phyloP scores from a whole-genome alignment of 1,140 invertebrate genomes.

The Sogatella furcifera region DNA sequence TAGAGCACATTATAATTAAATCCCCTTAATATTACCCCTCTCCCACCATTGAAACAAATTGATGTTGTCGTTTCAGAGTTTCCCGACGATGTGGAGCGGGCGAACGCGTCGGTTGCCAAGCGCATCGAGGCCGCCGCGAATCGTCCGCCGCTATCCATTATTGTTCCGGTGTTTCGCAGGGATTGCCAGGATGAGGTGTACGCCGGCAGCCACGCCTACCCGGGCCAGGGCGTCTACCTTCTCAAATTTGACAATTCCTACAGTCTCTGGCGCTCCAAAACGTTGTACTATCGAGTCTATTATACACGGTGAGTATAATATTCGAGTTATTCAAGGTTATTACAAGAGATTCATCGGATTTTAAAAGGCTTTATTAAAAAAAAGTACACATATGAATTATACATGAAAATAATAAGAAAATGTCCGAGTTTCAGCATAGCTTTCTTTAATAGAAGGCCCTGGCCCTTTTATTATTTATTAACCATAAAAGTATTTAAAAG shows the following conservation, averaged over 20 bases:
- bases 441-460: too few species aligned
- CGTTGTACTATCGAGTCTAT: slow-evolving; percentile 96
- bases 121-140: neutral
- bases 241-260: slow-evolving; percentile 99
- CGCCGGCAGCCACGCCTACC: slow-evolving; percentile 92
- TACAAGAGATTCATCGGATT: too few species aligned
- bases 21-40: too few species aligned
- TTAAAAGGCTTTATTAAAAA: too few species aligned
- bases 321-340: too few species aligned
- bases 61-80: slow-evolving; percentile 13
- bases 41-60: too few species aligned
- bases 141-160: slow-evolving; percentile 56
- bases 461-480: too few species aligned
- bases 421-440: too few species aligned
- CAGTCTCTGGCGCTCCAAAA: slow-evolving; percentile 97
- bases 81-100: slow-evolving; percentile 14
- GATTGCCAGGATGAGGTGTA: slow-evolving; percentile 96
- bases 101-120: neutral
- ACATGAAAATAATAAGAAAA: too few species aligned
- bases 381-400: too few species aligned
- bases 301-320: slow-evolving; percentile 68
- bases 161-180: slow-evolving; percentile 87
- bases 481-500: too few species aligned
- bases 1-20: too few species aligned
- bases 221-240: slow-evolving; percentile 93